Evolutionary conservation across 1,140 invertebrate genomes (phyloP), one percentile per base, ranked within the genome.

Genomic region (Parasteatoda tepidariorum): DNA sequence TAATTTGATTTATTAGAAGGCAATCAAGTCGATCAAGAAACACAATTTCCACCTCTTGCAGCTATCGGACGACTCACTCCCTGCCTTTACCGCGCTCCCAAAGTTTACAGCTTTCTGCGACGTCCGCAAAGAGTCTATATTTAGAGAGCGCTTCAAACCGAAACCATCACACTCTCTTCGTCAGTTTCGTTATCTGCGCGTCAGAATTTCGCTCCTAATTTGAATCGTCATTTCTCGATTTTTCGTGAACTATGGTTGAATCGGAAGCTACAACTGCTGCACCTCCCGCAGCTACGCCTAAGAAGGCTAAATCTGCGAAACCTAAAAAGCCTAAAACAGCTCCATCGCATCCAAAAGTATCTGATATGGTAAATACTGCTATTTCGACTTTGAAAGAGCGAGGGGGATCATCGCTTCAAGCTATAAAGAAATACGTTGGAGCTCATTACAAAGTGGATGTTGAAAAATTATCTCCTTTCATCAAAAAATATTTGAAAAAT

Each of bases 391-490:
- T 86, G 73, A 85, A 92, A 82, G 92, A 92, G 85, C 89, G 91
- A 62, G 90, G 90, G 73, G 92, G 92, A 18, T 92, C 91, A 0
- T 92, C 92, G 0, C 87, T 92, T 38, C 90, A 91, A 84, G 92
- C 92, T 11, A 92, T 93, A 87, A 92, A 92, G 87, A 93, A 93
- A 86, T 92, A 92, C 88, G 91, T 92, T 68, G 87, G 89, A 22
- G 88, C 90, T 3, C 90, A 89, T 59, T 92, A 92, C 88, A 92
- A 91, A 64, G 88, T 92, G 28, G 92, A 92, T 87, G 89, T 89
- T 18, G 91, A 92, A 76, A 91, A 87, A 85, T 90, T 79, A 89
- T 86, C 91, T 7, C 91, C 91, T n/a, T 92, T 92, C 88, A 92
- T 92, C 78, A 86, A 91, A 84, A 92, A 91, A 83, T 92, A 91